These are phyloP conservation scores for Scaeva pyrastri DNA, from an alignment of 2,888 invertebrate genomes.

Conservation along the genomic window DNA sequence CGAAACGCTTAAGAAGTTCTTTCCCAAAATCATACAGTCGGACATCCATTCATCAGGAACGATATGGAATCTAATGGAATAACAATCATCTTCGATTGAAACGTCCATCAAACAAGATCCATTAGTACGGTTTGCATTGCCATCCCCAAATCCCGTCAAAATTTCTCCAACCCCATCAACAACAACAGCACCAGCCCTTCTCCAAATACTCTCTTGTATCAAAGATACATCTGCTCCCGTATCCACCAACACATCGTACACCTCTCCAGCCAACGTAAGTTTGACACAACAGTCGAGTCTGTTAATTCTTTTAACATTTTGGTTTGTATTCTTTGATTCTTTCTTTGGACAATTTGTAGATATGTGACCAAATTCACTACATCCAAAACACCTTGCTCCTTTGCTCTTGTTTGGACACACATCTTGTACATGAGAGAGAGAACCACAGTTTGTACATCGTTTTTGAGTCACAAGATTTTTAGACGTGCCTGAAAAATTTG, in stretches of 20 bases:
- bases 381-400: slow-evolving; percentile 31
- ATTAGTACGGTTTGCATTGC: slow-evolving; percentile 12
- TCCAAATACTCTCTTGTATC: slow-evolving; percentile 36
- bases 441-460: slow-evolving; percentile 15
- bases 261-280: slow-evolving; percentile 6
- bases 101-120: slow-evolving; percentile 33
- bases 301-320: slow-evolving; percentile 16
- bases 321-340: background rate
- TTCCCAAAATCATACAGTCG: background rate
- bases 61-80: slow-evolving; percentile 39
- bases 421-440: background rate
- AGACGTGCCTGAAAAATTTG: slow-evolving; percentile 1
- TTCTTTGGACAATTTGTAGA: slow-evolving; percentile 21
- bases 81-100: slow-evolving; percentile 15
- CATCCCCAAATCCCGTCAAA: slow-evolving; percentile 34
- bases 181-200: slow-evolving; percentile 16
- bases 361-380: slow-evolving; percentile 40
- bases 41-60: slow-evolving; percentile 23
- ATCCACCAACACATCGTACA: slow-evolving; percentile 18
- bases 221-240: slow-evolving; percentile 38
- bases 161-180: slow-evolving; percentile 27
- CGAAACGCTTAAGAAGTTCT: background rate
- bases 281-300: slow-evolving; percentile 30
- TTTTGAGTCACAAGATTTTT: background rate
- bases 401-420: slow-evolving; percentile 12